Evolutionary conservation across 2,888 invertebrate genomes (phyloP), one percentile per base, ranked within the genome.

Genomic region (Cheilosia vernalis): DNA sequence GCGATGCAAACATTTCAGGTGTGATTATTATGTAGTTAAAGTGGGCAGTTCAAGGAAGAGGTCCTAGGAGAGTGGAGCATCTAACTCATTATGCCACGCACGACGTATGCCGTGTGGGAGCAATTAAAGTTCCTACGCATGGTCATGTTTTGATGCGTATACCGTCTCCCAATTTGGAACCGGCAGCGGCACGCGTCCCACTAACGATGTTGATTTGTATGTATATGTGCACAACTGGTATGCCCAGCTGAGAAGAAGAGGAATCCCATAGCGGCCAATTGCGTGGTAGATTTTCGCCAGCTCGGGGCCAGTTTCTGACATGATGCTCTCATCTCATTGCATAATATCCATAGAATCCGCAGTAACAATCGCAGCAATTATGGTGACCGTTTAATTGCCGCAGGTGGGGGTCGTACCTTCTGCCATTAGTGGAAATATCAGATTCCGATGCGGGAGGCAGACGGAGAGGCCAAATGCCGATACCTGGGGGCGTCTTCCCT

Each of bases 251-350:
- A n/a, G 37, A 51, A 55, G 49, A 63, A 49, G 56, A 63, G 19
- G 58, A 63, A 84, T 64, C 67, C 73, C 79, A 69, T 33, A 72
- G 84, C 60, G 76, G 55, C 76, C 80, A 85, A 76, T 80, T 70
- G 69, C 33, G 63, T 27, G 44, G 47, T 6, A 15, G 61, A 67
- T 67, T 73, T 77, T 72, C 44, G 33, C 64, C 30, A 72, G 42
- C 44, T 56, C 17, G 37, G 47, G 42, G 47, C 73, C 44, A 42
- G n/a, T 73, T 73, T 51, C 55, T 24, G 51, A 49, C 61, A 30
- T 60, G 74, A 60, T 7, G 17, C 19, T n/a, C 40, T 42, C 24
- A 27, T 37, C 51, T 49, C 53, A 72, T 74, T 84, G 80, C 76
- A 69, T 76, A 70, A 80, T 70, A 10, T 30, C 51, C 33, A 33